Base-by-base conservation (phyloP, 1,140 invertebrate genomes). In the Cryptotermes secundus region DNA sequence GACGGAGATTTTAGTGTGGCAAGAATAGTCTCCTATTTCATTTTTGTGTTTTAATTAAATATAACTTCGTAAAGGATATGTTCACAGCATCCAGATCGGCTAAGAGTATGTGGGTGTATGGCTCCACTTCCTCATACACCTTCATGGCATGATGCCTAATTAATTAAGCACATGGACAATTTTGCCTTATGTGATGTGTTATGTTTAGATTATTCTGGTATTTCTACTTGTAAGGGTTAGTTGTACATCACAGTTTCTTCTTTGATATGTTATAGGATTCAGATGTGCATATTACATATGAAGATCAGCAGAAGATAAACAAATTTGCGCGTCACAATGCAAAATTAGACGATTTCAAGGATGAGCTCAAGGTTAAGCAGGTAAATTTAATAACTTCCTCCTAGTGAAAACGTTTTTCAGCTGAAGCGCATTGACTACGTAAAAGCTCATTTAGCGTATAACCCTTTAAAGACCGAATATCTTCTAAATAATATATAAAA, bases 251-350 rank as follows among this genome's bases (percentile, higher is more conserved):
- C 83, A 83, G 81, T 85, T 82, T 87, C n/a, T 82, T 86, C n/a
- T 34, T 85, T 84, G 84, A 82, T 84, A 86, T 86, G 65, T 90
- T 92, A 84, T 87, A 96, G 95, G 96, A 97, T 87, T 94, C 94
- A 83, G 97, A 99, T 92, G 96, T 98, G 84, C 95, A 98, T 88
- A 97, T 99, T 86, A 97, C 97, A 9, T 97, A 93, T 89, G 97
- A 99, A 90, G 98, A 99, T 91, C 98, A 99, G 90, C 96, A 98
- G 88, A 98, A 98, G 91, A 99, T 99, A 85, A 99, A 99, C 89
- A 95, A 95, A 89, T 99, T 99, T 91, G 98, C 98, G 7, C 92
- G 96, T 85, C 93, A 96, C 84, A 99, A 99, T 92, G 97, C 96
- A 3, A 95, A 95, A 89, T 92, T 97, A 86, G 96, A 98, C 88